phyloP scores from a whole-genome alignment of 2,113 vertebrate species.

The Eolophus roseicapilla region DNA sequence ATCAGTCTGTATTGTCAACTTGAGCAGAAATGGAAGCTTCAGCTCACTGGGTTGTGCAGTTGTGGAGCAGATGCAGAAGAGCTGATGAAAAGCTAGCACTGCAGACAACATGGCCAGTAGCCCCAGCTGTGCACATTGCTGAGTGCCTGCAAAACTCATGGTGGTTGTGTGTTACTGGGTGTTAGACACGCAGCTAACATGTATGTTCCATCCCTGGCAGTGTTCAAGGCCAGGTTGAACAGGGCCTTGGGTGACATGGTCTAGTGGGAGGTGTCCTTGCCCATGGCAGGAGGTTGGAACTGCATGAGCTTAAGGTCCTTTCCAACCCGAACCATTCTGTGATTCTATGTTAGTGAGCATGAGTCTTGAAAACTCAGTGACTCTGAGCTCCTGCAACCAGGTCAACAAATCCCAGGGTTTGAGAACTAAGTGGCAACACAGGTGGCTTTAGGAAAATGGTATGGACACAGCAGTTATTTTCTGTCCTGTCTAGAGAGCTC shows the following conservation, averaged over 20 bases:
- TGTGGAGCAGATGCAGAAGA: background rate
- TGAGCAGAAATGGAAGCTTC: background rate
- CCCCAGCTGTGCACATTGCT: accelerated
- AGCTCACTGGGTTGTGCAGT: accelerated
- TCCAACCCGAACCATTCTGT: background rate
- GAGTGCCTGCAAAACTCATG: accelerated
- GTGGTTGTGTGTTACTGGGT: background rate
- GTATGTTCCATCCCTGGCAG: background rate
- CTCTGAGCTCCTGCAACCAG: background rate
- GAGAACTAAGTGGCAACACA: background rate
- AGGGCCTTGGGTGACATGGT: background rate
- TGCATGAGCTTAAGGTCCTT: background rate
- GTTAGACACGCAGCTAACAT: background rate
- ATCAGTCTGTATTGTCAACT: background rate
- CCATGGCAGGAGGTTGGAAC: background rate
- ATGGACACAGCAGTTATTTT: background rate
- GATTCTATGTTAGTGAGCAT: accelerated
- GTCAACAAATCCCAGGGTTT: background rate
- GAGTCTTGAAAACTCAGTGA: background rate
- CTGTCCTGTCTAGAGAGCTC: background rate
- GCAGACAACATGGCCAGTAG: accelerated
- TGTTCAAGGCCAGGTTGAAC: background rate
- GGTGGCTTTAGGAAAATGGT: background rate
- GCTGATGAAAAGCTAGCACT: background rate
- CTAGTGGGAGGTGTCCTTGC: background rate